Evolutionary conservation across 1,140 invertebrate genomes (phyloP).

Genomic region (Papilio polytes): DNA sequence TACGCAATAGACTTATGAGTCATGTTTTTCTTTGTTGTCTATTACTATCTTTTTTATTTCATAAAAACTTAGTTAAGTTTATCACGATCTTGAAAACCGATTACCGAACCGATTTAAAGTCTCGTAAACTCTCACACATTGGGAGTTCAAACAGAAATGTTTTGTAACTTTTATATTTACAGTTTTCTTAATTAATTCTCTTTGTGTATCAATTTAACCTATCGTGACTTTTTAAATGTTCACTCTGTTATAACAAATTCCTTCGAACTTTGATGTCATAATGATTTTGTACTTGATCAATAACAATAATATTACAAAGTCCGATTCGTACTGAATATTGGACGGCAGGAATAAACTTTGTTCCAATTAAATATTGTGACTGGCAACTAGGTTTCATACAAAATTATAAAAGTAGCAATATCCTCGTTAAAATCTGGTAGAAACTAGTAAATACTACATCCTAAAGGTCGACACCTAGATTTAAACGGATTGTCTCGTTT

Average conservation of each 20-base stretch:
- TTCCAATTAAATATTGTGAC: not conserved
- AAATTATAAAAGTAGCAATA: not conserved
- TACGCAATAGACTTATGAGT: not conserved
- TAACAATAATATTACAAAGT: not conserved
- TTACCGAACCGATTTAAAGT: too few relatives aligned
- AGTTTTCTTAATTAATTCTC: not conserved
- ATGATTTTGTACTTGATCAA: not conserved
- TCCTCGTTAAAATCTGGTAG: not conserved
- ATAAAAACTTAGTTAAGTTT: not conserved
- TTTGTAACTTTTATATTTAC: not conserved
- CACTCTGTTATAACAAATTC: not conserved
- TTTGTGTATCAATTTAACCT: not conserved
- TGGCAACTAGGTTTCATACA: not conserved
- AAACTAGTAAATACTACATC: not conserved
- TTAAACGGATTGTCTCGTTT: not conserved
- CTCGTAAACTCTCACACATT: not conserved
- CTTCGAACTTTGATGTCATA: not conserved
- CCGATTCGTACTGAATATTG: not conserved
- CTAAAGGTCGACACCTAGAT: not conserved
- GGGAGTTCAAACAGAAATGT: not conserved
- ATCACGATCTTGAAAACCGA: not conserved
- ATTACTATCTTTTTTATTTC: not conserved
- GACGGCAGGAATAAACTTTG: not conserved
- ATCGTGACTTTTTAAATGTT: not conserved
- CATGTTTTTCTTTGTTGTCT: not conserved